Base-by-base conservation (phyloP, 64 coral and sea anemone genomes). In the Stichodactyla helianthus region DNA sequence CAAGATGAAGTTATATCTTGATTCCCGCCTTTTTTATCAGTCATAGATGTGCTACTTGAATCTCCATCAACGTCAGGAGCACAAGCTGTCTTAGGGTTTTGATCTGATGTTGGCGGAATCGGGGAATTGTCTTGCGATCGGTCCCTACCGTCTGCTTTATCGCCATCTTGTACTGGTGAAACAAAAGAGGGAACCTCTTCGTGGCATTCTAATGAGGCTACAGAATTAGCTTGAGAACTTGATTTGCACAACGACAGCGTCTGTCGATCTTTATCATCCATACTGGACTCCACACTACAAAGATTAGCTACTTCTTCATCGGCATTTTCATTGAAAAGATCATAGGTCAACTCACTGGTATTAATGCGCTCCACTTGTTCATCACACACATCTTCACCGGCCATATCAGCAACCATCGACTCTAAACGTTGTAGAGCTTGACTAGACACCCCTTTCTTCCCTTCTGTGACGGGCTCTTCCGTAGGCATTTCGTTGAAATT, bases 321-420 rank as follows among this genome's bases (percentile, higher is more conserved):
- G 51, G 55, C 27, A 58, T 63, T 63, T 61, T 55, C 55, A 23
- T 84, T 84, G 55, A 60, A 84, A 4, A 84, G 68, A 35, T 93
- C 94, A 58, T 89, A 85, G 28, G 88, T 68, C 54, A 93, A 55
- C 55, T 89, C 86, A 78, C 71, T 53, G 53, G 84, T 64, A 23
- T 84, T 51, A 7, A 58, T 55, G 5, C 50, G 82, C 23, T 99
- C 90, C 28, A 85, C 86, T 59, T 92, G 89, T 52, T 92, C 90
- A 79, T 93, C 87, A 54, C 90, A 90, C 22, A 89, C 90, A 60
- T 99, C 97, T 61, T 92, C 93, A 81, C 83, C 90, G 55, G 93
- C 97, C 90, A 99, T 99, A 90, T 99, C 97, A 52, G 97, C 97
- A 63, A 99, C 97, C 97, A 99, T 99, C 54, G 86, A 93, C 68